Conservation (phyloP, 2,113 vertebrate genomes). For the Nesogale talazaci region DNA sequence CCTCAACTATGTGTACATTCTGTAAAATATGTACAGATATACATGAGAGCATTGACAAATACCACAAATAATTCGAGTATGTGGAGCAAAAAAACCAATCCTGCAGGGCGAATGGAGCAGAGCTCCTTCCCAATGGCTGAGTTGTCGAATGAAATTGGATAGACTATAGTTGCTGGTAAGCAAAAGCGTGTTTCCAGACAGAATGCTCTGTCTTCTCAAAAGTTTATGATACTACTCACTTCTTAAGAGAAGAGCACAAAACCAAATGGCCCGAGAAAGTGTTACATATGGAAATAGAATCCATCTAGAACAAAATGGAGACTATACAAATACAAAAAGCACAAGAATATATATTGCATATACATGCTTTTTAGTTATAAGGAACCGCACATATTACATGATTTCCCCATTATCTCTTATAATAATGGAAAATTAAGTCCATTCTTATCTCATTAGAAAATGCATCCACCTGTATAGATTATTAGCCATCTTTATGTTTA, state of each 20-base stretch:
- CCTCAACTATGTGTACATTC: not conserved
- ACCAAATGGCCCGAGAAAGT: slow-evolving; percentile 7
- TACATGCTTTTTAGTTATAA: no score
- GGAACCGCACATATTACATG: no score
- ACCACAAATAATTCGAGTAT: not conserved
- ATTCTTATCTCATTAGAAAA: no score
- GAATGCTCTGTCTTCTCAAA: not conserved
- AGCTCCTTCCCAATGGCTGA: not conserved
- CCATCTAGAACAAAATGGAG: slow-evolving; percentile 3
- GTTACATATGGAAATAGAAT: not conserved
- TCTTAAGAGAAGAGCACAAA: slow-evolving; percentile 1
- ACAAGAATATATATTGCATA: no score
- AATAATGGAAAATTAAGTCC: no score
- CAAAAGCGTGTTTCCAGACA: not conserved
- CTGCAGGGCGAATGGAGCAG: not conserved
- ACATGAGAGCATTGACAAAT: not conserved
- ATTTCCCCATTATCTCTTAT: no score
- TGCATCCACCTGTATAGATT: no score
- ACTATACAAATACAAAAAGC: not conserved
- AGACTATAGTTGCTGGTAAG: not conserved
- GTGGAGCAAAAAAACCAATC: not conserved
- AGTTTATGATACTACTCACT: not conserved
- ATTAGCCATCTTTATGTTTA: no score
- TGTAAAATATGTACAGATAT: not conserved
- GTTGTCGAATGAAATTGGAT: not conserved